Conservation (phyloP, 23 tunicate genomes). For the Halocynthia roretzi region DNA sequence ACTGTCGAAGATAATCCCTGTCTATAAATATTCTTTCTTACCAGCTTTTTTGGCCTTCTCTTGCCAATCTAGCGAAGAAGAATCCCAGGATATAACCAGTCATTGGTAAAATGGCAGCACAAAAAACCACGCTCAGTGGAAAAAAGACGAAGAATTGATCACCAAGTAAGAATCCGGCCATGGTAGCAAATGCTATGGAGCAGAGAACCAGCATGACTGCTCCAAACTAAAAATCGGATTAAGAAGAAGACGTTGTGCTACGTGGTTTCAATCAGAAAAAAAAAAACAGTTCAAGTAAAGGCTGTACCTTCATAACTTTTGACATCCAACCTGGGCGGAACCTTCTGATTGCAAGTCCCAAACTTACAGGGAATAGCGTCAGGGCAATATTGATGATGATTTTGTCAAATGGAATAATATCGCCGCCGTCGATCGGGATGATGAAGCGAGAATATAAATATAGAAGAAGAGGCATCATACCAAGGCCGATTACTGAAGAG, state of each 20-base stretch:
- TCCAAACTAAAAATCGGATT: constrained; percentile 33
- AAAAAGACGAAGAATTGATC: constrained; percentile 70
- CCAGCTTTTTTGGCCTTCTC: constrained; percentile 91
- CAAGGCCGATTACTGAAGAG: constrained; percentile 82
- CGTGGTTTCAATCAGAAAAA: background rate
- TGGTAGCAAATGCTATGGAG: constrained; percentile 33
- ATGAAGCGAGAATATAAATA: constrained; percentile 71
- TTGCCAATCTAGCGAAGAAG: constrained; percentile 48
- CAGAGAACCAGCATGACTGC: constrained; percentile 47
- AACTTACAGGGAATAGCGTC: constrained; percentile 62
- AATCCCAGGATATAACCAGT: constrained; percentile 76
- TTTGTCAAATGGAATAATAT: constrained; percentile 71
- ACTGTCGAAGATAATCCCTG: background rate
- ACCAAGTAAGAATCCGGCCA: constrained; percentile 65
- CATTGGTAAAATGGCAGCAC: constrained; percentile 78
- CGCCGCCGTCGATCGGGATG: constrained; percentile 41
- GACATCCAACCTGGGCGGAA: constrained; percentile 71
- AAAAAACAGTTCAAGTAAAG: background rate
- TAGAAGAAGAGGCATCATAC: constrained; percentile 78
- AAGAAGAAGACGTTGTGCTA: background rate
- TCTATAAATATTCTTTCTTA: background rate
- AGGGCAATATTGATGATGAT: constrained; percentile 70
- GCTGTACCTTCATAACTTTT: constrained; percentile 58
- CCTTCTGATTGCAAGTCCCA: constrained; percentile 63
- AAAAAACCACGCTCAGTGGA: constrained; percentile 39